Evolutionary conservation across 2,113 vertebrate genomes (phyloP), one percentile per base, ranked within the genome.

Genomic region (Anseranas semipalmata): DNA sequence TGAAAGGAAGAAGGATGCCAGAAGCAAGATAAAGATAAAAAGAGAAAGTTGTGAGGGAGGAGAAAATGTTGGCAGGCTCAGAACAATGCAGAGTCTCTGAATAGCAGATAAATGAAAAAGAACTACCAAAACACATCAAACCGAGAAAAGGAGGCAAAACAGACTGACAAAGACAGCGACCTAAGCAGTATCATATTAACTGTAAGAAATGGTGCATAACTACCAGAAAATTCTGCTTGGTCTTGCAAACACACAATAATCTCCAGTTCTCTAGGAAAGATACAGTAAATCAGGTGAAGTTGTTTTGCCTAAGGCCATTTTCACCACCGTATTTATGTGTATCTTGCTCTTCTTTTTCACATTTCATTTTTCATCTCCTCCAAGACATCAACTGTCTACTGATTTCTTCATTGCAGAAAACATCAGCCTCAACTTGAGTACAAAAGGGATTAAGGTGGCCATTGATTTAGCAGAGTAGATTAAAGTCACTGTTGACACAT

Each of bases 11-110:
- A 80, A 87, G 35, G 21, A 60, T 84, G 94, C 88, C 86, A 94
- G 83, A 72, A 94, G 90, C 70, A 87, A 95, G 35, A 84, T 24
- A 78, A 74, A 80, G 79, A 81, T 87, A 68, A 95, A 87, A 92
- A 71, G 55, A 88, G 30, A 59, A 86, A 92, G 43, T 12, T 59
- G 35, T 59, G 73, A 85, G 53, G 60, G 30, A 50, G 43, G 33
- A 73, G 22, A 33, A 60, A n/a, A 37, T 10, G 32, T 21, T 89
- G 62, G 45, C 56, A 89, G 48, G 39, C 56, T 81, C 59, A 66
- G 50, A 93, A 80, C 13, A 46, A 74, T 15, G n/a, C 6, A 18
- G 21, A 30, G 10, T 16, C 75, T 90, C 70, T 79, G 17, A 92
- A 78, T 15, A 77, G 56, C 15, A 59, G 15, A 7, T 5, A 68